Percentiles rank a stretch among this genome's conserved stretches.
Conservation (phyloP, 2,113 vertebrate genomes). For the Neofelis nebulosa region DNA sequence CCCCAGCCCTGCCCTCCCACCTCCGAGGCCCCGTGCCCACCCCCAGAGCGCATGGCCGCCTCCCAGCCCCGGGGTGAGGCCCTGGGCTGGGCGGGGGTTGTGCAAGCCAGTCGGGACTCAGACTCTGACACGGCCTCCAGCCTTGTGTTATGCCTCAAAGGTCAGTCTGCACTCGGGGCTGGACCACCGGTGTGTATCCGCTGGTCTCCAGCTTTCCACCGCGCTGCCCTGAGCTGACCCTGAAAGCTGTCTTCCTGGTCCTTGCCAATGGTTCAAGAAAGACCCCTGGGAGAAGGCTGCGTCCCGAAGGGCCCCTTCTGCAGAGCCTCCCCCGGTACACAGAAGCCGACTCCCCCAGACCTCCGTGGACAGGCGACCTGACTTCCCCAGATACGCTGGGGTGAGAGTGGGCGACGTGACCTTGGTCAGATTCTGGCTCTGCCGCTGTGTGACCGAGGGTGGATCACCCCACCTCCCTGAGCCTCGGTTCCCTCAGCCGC, state of each 20-base stretch:
- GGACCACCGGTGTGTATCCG: background rate
- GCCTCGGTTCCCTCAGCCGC: background rate
- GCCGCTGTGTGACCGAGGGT: background rate
- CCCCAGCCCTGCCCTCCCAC: background rate
- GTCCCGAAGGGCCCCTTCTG: background rate
- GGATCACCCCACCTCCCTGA: background rate
- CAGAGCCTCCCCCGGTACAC: background rate
- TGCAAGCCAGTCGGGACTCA: background rate
- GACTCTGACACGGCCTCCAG: background rate
- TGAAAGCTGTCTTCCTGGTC: background rate
- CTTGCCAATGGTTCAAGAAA: background rate
- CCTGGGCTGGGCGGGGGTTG: background rate
- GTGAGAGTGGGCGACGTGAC: background rate
- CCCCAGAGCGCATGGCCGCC: background rate
- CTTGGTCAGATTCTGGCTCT: background rate
- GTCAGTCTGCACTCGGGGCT: no score
- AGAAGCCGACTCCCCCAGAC: background rate
- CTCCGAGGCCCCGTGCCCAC: background rate
- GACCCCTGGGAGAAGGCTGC: background rate
- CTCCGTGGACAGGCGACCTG: background rate
- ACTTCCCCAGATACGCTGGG: background rate
- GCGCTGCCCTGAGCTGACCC: background rate
- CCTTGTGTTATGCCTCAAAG: background rate
- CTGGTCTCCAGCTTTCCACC: background rate
- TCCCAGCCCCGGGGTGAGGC: background rate